phyloP scores from a whole-genome alignment of 2,797 vertebrate genomes.

The Amniataba percoides region DNA sequence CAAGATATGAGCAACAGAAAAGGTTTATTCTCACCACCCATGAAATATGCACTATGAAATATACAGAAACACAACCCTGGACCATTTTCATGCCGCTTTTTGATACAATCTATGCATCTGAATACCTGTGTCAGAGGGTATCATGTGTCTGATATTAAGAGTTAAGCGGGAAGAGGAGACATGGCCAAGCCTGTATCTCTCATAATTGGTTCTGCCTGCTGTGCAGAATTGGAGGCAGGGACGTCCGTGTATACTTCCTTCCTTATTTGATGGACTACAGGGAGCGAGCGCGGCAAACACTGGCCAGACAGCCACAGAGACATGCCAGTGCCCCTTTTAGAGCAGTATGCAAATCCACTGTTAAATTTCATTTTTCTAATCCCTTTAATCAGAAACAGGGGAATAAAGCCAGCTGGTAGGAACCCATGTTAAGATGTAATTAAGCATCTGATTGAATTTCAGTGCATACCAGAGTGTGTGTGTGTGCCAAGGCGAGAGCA shows the following conservation, averaged over 20 bases:
- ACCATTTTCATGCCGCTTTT: slow-evolving; percentile 11
- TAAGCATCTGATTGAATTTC: slow-evolving; percentile 98
- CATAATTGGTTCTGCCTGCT: slow-evolving; percentile 57
- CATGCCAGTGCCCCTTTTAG: slow-evolving; percentile 83
- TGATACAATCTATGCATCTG: slow-evolving; percentile 39
- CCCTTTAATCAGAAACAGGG: slow-evolving; percentile 96
- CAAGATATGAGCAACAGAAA: slow-evolving; percentile 64
- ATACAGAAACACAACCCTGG: slow-evolving; percentile 27
- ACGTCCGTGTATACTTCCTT: slow-evolving; percentile 48
- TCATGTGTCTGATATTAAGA: slow-evolving; percentile 15
- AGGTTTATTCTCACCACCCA: slow-evolving; percentile 37
- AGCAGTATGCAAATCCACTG: slow-evolving; percentile 90
- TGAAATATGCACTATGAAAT: slow-evolving; percentile 38
- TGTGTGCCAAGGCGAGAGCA: slow-evolving; percentile 74
- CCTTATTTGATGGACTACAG: slow-evolving; percentile 61
- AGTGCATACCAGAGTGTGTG: slow-evolving; percentile 87
- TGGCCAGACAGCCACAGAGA: slow-evolving; percentile 67
- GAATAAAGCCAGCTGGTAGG: slow-evolving; percentile 97
- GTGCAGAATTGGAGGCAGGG: slow-evolving; percentile 39
- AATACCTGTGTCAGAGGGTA: slow-evolving; percentile 39
- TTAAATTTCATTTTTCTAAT: slow-evolving; percentile 97
- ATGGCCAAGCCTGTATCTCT: slow-evolving; percentile 17
- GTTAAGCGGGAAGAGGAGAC: slow-evolving; percentile 4
- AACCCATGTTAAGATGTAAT: slow-evolving; percentile 96
- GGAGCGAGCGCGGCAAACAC: slow-evolving; percentile 43